Base-by-base conservation (phyloP, 2,113 vertebrate genomes). In the Clarias magur region DNA sequence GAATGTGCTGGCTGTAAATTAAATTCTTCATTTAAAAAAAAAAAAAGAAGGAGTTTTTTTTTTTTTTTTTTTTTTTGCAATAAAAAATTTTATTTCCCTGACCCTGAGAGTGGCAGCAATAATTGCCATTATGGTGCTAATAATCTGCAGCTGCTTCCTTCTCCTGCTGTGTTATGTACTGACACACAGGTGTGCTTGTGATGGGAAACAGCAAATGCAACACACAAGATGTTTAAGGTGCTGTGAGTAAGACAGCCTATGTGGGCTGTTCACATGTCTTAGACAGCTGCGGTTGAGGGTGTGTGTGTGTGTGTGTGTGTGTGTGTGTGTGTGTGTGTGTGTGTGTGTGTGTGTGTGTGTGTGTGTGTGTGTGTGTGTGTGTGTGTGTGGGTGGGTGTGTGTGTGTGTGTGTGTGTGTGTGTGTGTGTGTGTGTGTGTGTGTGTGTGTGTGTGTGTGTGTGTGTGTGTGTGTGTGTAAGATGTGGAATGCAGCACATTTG, bases 321-420 rank as follows among this genome's bases (percentile, higher is more conserved):
- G n/a, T n/a, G n/a, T n/a, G n/a, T n/a, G n/a, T n/a, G n/a, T n/a
- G n/a, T n/a, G n/a, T n/a, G n/a, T n/a, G n/a, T n/a, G n/a, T n/a
- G n/a, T n/a, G n/a, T n/a, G n/a, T n/a, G n/a, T n/a, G n/a, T n/a
- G n/a, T n/a, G n/a, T n/a, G n/a, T n/a, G n/a, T n/a, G 80, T 82
- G 78, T 78, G 78, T 80, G 75, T 79, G 54, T 79, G 76, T 80
- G 78, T 80, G 54, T 80, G 78, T 59, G 78, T 79, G 53, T 80
- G 76, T 79, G 53, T 79, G 23, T n/a, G n/a, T n/a, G 7, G 63
- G 2, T 10, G 8, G 21, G 8, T 9, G 68, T 17, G 75, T 5
- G 72, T 23, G 72, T 48, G 42, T 63, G 70, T 67, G 60, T 27
- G 42, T 48, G 38, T 68, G 81, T 83, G 81, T 83, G 16, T 59